Conservation (phyloP, 2,797 vertebrate genomes). For the Coregonus sp. region DNA sequence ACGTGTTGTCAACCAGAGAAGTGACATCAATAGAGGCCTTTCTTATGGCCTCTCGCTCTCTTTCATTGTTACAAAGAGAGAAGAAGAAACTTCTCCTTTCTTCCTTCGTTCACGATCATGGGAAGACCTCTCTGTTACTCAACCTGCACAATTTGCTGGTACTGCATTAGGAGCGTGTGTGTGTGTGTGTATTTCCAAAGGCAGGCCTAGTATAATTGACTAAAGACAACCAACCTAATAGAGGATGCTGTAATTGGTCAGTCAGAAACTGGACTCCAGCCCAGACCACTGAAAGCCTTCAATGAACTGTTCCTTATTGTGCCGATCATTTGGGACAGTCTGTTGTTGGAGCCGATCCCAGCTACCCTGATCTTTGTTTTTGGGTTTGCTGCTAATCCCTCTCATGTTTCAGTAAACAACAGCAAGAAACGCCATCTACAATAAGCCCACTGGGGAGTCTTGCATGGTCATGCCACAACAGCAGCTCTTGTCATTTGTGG, state of each 20-base stretch:
- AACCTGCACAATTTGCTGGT: neutral
- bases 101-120: neutral
- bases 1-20: neutral
- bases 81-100: neutral
- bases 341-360: conserved; percentile 41
- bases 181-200: too few relatives aligned
- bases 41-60: too few relatives aligned
- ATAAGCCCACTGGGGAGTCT: too few relatives aligned
- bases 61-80: neutral
- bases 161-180: neutral
- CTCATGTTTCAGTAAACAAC: conserved; percentile 33
- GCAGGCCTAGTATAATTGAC: neutral
- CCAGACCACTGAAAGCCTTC: conserved; percentile 25
- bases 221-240: conserved; percentile 40
- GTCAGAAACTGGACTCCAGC: conserved; percentile 5
- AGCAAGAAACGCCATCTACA: neutral
- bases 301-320: conserved; percentile 27
- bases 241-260: conserved; percentile 23
- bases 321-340: conserved; percentile 27
- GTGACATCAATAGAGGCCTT: neutral
- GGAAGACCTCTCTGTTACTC: neutral
- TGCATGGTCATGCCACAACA: too few relatives aligned
- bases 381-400: conserved; percentile 15
- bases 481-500: too few relatives aligned
- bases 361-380: conserved; percentile 38